Percentiles rank a stretch among this genome's conserved stretches.
phyloP scores from a whole-genome alignment of 2,797 vertebrate species.

The Hydrocynus forskahlii region DNA sequence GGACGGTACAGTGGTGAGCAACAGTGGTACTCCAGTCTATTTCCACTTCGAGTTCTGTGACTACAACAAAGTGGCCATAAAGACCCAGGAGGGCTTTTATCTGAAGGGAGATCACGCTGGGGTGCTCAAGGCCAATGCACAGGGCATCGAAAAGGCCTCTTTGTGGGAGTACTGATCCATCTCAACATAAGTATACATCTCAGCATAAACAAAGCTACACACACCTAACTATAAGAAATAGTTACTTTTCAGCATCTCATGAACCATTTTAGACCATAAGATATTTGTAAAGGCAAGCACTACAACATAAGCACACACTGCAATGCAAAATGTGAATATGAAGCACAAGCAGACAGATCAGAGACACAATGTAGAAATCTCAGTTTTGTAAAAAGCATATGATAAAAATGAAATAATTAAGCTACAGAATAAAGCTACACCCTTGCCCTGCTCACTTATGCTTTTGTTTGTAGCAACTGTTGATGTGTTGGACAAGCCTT shows the following conservation, averaged over 20 bases:
- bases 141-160: conserved; percentile 86
- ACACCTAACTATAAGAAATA: neutral
- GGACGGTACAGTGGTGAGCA: conserved; percentile 85
- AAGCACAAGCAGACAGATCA: conserved; percentile 10
- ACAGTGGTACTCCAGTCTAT: conserved; percentile 83
- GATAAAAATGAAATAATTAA: neutral
- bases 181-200: neutral
- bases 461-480: neutral
- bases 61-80: conserved; percentile 94
- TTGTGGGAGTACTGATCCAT: conserved; percentile 92
- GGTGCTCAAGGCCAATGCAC: conserved; percentile 88
- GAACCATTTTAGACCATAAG: conserved; percentile 26
- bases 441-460: neutral
- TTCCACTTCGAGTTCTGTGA: conserved; percentile 97
- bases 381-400: neutral
- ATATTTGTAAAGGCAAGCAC: conserved; percentile 5
- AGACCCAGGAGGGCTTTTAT: conserved; percentile 86
- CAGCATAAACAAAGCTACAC: conserved; percentile 14
- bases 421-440: neutral
- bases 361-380: neutral
- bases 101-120: conserved; percentile 96
- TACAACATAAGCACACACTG: conserved; percentile 32
- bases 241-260: neutral
- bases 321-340: neutral
- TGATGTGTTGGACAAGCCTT: neutral